Percentiles rank a stretch among this genome's conserved stretches.
Conservation (phyloP, 2,797 vertebrate genomes). For the Acipenser oxyrinchus region DNA sequence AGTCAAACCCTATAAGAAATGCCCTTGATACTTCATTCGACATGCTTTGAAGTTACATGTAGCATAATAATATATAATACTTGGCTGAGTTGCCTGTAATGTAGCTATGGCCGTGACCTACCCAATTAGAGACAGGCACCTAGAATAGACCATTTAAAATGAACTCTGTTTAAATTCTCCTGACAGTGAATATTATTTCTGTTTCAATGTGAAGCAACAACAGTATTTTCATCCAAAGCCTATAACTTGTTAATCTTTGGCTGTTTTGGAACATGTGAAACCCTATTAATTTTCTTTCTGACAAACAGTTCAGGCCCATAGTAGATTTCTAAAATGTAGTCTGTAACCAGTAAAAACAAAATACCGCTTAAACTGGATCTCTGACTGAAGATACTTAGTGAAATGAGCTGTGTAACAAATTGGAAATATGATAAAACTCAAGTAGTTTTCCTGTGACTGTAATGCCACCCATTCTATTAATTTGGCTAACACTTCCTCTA, state of each 20-base stretch:
- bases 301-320: no score
- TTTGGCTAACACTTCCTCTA: slow-evolving; percentile 43
- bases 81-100: slow-evolving; percentile 48
- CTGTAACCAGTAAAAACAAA: no score
- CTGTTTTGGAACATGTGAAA: slow-evolving; percentile 32
- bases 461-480: slow-evolving; percentile 45
- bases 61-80: slow-evolving; percentile 61
- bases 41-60: slow-evolving; percentile 50
- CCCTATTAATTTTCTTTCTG: no score
- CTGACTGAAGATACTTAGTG: not conserved
- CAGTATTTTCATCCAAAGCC: slow-evolving; percentile 30
- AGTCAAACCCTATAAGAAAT: no score
- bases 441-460: slow-evolving; percentile 36
- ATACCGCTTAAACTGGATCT: no score
- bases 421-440: slow-evolving; percentile 36
- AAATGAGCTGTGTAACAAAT: slow-evolving; percentile 8
- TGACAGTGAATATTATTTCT: slow-evolving; percentile 43
- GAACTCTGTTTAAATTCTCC: slow-evolving; percentile 39
- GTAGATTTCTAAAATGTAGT: no score
- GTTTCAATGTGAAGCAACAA: slow-evolving; percentile 16
- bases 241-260: slow-evolving; percentile 41
- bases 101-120: slow-evolving; percentile 55
- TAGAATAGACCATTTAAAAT: slow-evolving; percentile 40
- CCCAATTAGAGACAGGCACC: slow-evolving; percentile 60
- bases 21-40: slow-evolving; percentile 56